A percentile compares a stretch with the other conserved stretches of the same genome.
Conservation (phyloP, 2,797 vertebrate genomes). For the Spea hammondii region DNA sequence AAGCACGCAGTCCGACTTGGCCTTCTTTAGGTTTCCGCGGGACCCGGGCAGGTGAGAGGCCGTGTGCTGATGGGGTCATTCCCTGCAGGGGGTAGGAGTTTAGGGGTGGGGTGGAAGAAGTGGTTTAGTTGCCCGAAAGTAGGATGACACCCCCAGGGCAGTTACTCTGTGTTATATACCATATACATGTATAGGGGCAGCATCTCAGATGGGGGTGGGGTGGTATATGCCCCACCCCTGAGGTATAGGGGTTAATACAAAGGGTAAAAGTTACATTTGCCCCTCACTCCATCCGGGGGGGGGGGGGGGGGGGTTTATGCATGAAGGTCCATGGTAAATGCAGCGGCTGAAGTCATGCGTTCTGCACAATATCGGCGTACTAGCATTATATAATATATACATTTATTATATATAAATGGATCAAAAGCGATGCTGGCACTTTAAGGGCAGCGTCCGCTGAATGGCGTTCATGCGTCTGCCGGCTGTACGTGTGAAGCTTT, state of each 20-base stretch:
- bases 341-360: too few species aligned
- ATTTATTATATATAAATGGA: too few species aligned
- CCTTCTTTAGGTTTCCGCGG: conserved; percentile 77
- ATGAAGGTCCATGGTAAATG: too few species aligned
- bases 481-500: too few species aligned
- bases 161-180: too few species aligned
- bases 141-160: background rate
- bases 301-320: background rate
- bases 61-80: background rate
- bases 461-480: too few species aligned
- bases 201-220: background rate
- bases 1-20: conserved; percentile 70
- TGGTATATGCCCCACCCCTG: background rate
- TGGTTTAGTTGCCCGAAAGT: background rate
- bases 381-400: too few species aligned
- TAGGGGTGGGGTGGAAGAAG: background rate
- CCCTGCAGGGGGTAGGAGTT: background rate
- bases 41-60: conserved; percentile 70
- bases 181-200: too few species aligned
- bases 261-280: background rate
- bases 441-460: too few species aligned
- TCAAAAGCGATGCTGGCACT: too few species aligned
- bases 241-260: background rate
- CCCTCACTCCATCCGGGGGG: too few species aligned
- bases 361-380: too few species aligned